These are phyloP conservation scores for Rhyzopertha dominica DNA, from an alignment of 1,140 invertebrate species.

Conservation along the genomic window DNA sequence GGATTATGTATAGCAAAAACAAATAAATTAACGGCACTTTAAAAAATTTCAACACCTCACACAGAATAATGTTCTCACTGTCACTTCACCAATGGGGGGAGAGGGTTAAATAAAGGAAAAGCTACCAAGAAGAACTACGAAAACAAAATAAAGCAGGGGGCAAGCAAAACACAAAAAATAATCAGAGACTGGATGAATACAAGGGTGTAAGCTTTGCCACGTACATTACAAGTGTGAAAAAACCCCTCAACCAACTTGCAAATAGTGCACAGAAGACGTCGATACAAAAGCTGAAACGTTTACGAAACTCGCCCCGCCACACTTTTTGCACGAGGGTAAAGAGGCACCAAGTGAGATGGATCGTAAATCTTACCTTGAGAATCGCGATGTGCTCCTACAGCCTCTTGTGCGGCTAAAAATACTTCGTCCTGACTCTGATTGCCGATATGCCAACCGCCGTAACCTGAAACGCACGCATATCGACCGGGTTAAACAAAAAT, in stretches of 20 bases:
- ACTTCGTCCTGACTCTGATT: slow-evolving; percentile 67
- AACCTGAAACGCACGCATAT: slow-evolving; percentile 43
- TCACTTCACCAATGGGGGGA: no score
- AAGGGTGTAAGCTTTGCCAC: slow-evolving; percentile 39
- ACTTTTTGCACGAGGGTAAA: no score
- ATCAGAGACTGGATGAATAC: slow-evolving; percentile 40
- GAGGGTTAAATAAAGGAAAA: slow-evolving; percentile 20
- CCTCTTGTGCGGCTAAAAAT: slow-evolving; percentile 66
- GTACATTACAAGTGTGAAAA: slow-evolving; percentile 30
- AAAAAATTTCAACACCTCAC: no score
- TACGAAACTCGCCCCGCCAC: no score
- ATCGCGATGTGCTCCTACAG: slow-evolving; percentile 65
- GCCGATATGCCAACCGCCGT: slow-evolving; percentile 61
- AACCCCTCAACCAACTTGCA: slow-evolving; percentile 11
- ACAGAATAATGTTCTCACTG: no score
- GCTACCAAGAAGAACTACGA: slow-evolving; percentile 33
- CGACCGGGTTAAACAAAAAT: not conserved
- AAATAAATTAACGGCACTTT: no score
- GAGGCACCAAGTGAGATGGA: slow-evolving; percentile 33
- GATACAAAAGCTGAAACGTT: no score
- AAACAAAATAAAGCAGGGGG: slow-evolving; percentile 15
- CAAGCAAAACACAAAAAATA: slow-evolving; percentile 30
- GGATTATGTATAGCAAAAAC: no score
- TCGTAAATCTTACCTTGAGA: slow-evolving; percentile 66
- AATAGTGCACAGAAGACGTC: not conserved